Evolutionary conservation across 2,888 invertebrate species (phyloP).

Genomic region (Chaitophorus viminalis): DNA sequence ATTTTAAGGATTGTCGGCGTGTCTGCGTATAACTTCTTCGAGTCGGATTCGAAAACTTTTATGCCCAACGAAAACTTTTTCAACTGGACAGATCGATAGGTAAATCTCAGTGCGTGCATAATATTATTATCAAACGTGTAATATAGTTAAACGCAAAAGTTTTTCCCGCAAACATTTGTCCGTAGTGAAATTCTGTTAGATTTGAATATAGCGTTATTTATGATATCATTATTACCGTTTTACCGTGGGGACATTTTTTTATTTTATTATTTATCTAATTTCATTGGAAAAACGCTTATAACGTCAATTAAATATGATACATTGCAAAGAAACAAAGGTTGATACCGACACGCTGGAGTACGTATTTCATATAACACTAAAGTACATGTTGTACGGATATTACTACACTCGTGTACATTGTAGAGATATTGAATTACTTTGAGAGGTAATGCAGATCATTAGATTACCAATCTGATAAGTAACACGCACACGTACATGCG

Average conservation of each 20-base stretch:
- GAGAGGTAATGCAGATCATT: not conserved
- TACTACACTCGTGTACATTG: not conserved
- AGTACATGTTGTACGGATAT: no score
- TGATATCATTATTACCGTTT: not conserved
- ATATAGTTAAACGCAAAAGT: constrained; percentile 5
- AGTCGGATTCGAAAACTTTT: not conserved
- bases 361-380: not conserved
- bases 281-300: not conserved
- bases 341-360: not conserved
- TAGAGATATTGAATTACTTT: not conserved
- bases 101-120: not conserved
- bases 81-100: not conserved
- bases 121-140: no score
- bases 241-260: not conserved
- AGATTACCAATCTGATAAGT: constrained; percentile 10
- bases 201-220: not conserved
- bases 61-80: not conserved
- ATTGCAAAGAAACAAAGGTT: not conserved
- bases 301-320: constrained; percentile 29
- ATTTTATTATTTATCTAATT: not conserved
- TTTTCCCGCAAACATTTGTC: not conserved
- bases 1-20: not conserved
- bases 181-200: not conserved
- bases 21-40: not conserved
- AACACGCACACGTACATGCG: not conserved